Percentiles rank a stretch among this genome's conserved stretches.
Conservation (phyloP, 2,113 vertebrate species). For the Cepphus grylle region DNA sequence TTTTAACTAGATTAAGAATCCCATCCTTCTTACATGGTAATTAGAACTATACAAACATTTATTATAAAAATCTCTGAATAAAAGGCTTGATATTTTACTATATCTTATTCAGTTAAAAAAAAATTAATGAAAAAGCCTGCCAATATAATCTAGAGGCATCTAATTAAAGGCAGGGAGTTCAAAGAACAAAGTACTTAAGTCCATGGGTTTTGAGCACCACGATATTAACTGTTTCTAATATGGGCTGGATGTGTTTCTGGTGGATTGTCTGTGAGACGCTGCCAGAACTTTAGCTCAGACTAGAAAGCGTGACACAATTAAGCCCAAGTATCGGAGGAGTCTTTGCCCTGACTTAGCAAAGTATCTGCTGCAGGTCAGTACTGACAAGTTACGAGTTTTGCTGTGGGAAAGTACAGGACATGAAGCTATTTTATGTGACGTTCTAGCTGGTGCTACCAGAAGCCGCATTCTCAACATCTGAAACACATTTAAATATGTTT, state of each 20-base stretch:
- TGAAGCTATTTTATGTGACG: neutral
- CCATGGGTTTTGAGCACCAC: neutral
- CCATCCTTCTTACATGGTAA: neutral
- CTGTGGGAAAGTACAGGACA: neutral
- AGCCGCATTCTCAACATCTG: neutral
- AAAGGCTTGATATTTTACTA: neutral
- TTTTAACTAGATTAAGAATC: neutral
- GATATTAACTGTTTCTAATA: neutral
- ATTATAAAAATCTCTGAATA: neutral
- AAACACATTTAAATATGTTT: neutral
- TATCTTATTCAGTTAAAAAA: neutral
- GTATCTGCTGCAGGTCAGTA: neutral
- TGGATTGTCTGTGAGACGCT: neutral
- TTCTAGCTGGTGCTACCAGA: neutral
- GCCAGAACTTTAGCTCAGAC: neutral
- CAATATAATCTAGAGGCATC: neutral
- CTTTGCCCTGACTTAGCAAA: neutral
- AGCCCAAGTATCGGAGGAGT: neutral
- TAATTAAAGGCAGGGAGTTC: neutral
- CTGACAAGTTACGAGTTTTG: neutral
- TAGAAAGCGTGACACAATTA: neutral
- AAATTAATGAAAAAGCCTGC: neutral
- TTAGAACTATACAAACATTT: neutral
- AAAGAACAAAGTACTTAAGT: neutral
- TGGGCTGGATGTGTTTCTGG: neutral